Conservation (phyloP, 2,113 vertebrate genomes). For the Atrichornis clamosus region DNA sequence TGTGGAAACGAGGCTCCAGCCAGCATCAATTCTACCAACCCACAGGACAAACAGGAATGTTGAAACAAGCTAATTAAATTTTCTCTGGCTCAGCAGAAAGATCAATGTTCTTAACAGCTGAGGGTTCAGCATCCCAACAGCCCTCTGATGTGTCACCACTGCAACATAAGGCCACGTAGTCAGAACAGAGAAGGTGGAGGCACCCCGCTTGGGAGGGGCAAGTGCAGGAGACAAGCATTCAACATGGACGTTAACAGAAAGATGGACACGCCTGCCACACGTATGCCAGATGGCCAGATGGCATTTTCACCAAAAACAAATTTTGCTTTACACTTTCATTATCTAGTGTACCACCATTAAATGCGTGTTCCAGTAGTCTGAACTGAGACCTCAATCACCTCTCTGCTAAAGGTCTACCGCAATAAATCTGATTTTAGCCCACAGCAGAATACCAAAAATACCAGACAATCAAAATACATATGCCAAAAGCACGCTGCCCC, state of each 20-base stretch:
- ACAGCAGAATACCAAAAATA: neutral
- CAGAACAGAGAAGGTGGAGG: neutral
- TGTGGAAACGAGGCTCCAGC: conserved; percentile 7
- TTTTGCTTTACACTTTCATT: neutral
- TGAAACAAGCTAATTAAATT: conserved; percentile 54
- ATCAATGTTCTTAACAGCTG: neutral
- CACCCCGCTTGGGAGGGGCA: neutral
- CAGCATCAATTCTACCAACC: conserved; percentile 11
- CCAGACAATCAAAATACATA: neutral
- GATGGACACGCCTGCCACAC: neutral
- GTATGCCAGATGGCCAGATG: neutral
- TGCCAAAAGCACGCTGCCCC: neutral
- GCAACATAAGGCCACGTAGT: neutral
- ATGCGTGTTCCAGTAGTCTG: neutral
- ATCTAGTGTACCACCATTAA: neutral
- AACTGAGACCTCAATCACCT: neutral
- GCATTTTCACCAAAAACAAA: neutral
- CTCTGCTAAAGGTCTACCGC: neutral
- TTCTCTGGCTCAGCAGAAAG: conserved; percentile 37
- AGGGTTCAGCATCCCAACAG: conserved; percentile 25
- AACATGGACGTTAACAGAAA: neutral
- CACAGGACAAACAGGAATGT: conserved; percentile 2
- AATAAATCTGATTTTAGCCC: neutral
- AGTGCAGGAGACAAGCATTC: neutral
- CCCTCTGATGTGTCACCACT: neutral